These are phyloP conservation scores for Pelecanoides urinatrix DNA, from an alignment of 2,113 vertebrate genomes.

Conservation along the genomic window DNA sequence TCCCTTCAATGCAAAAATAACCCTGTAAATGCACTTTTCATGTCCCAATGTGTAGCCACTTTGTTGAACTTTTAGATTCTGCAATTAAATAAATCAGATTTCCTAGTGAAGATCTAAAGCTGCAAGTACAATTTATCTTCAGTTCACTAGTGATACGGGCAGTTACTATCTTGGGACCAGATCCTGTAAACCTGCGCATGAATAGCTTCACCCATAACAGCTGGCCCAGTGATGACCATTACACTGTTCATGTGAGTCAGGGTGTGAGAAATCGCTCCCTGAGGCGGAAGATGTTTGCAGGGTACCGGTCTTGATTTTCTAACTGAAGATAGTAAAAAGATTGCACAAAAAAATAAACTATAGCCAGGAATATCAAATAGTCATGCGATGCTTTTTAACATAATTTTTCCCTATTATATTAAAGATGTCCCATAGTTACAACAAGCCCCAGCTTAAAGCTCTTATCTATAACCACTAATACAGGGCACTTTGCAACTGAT, in stretches of 20 bases:
- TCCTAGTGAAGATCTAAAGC: background rate
- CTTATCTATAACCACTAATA: background rate
- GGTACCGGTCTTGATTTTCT: background rate
- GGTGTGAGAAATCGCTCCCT: background rate
- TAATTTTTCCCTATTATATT: fast-evolving
- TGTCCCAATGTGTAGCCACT: background rate
- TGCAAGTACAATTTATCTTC: background rate
- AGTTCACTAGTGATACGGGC: background rate
- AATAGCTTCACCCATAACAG: background rate
- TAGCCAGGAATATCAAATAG: background rate
- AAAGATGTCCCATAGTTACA: background rate
- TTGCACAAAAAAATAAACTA: background rate
- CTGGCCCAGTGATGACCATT: background rate
- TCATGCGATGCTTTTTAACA: background rate
- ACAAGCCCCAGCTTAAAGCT: background rate
- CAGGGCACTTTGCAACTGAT: background rate
- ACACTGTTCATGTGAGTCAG: background rate
- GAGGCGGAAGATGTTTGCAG: background rate
- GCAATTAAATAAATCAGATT: background rate
- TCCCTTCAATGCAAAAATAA: background rate
- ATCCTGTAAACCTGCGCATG: background rate
- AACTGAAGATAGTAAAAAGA: background rate
- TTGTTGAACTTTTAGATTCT: background rate
- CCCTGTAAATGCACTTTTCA: background rate
- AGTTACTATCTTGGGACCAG: background rate